Evolutionary conservation across 2,888 invertebrate species (phyloP).

Genomic region (Apodemia hepburni): DNA sequence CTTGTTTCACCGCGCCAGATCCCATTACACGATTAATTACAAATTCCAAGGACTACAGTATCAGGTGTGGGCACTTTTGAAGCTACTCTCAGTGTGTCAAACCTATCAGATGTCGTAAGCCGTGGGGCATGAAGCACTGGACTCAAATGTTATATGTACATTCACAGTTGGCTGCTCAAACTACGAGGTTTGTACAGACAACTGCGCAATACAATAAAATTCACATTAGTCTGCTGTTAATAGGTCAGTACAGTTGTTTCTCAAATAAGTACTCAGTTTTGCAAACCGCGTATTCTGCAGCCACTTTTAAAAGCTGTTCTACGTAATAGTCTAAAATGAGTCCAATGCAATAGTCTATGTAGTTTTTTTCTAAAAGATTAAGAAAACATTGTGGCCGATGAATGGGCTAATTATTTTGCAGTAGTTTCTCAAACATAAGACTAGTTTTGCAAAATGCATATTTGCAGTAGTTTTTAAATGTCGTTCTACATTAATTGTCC

Average conservation of each 20-base stretch:
- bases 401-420: too few relatives aligned
- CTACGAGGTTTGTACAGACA: neutral
- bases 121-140: constrained; percentile 45
- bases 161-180: neutral
- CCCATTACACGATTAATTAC: constrained; percentile 28
- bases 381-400: too few relatives aligned
- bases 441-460: too few relatives aligned
- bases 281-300: neutral
- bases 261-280: neutral
- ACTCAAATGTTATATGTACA: neutral
- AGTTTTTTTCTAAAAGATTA: too few relatives aligned
- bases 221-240: neutral
- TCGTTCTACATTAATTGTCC: too few relatives aligned
- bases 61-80: constrained; percentile 28
- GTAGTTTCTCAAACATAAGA: too few relatives aligned
- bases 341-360: too few relatives aligned
- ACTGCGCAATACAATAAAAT: constrained; percentile 6
- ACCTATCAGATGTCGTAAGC: constrained; percentile 53
- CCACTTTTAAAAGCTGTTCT: neutral
- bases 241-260: neutral
- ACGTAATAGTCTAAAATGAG: neutral
- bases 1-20: constrained; percentile 16
- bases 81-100: constrained; percentile 57
- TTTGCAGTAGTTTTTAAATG: too few relatives aligned
- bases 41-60: constrained; percentile 26